A percentile compares a stretch with the other conserved stretches of the same genome.
Conservation (phyloP, 1,140 invertebrate species). For the Micrasema longulum region DNA sequence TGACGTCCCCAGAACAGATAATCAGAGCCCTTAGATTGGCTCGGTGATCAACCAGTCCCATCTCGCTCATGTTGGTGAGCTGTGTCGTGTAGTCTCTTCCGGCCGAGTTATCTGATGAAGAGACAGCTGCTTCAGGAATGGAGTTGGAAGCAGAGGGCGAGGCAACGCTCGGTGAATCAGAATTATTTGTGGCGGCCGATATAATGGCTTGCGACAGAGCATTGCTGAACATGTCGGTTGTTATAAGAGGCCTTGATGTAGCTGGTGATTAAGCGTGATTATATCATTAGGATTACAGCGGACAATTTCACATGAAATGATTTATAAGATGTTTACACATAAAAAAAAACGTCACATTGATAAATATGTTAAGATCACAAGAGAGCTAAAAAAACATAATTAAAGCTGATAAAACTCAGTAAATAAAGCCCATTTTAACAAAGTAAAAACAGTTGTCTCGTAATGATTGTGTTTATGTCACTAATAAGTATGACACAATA, state of each 20-base stretch:
- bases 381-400: too few species aligned
- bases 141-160: constrained; percentile 31
- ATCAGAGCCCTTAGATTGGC: constrained; percentile 62
- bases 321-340: too few species aligned
- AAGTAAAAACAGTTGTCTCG: too few species aligned
- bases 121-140: neutral
- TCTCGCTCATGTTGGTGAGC: constrained; percentile 63
- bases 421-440: too few species aligned
- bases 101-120: constrained; percentile 9
- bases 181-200: constrained; percentile 32
- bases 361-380: too few species aligned
- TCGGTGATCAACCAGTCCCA: constrained; percentile 63
- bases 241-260: constrained; percentile 56
- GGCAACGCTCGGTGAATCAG: neutral
- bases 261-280: constrained; percentile 16
- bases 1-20: constrained; percentile 64
- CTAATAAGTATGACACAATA: too few species aligned
- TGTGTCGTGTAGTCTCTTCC: constrained; percentile 43
- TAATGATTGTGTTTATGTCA: too few species aligned
- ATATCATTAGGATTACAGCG: too few species aligned
- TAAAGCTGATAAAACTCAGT: too few species aligned
- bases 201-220: constrained; percentile 61
- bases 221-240: constrained; percentile 65
- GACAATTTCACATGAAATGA: too few species aligned
- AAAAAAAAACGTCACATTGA: too few species aligned